Evolutionary conservation across 2,113 vertebrate species (phyloP).

Genomic region (Petrocephalus zakoni): DNA sequence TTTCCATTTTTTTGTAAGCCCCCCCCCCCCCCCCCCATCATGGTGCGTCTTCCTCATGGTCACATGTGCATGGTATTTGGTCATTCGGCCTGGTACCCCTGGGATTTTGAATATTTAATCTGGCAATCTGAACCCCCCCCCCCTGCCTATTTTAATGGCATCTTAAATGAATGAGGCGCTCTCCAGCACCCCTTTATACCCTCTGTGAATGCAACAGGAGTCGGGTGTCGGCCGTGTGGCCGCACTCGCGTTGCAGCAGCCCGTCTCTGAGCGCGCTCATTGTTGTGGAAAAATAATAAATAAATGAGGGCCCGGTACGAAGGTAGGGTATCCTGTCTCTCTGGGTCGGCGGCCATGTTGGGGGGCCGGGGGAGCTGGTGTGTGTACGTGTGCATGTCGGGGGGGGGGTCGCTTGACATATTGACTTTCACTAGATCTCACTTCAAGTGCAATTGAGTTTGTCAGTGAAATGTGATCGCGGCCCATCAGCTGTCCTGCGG

Average conservation of each 20-base stretch:
- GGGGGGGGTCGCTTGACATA: conserved; percentile 48
- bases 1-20: too few species aligned
- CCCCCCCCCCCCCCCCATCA: background rate
- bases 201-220: background rate
- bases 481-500: conserved; percentile 79
- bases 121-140: background rate
- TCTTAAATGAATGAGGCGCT: background rate
- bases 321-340: conserved; percentile 39
- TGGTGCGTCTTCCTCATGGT: background rate
- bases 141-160: background rate
- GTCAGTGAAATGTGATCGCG: conserved; percentile 76
- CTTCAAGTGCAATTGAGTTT: conserved; percentile 78
- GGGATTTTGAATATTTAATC: conserved; percentile 13
- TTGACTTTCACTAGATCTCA: conserved; percentile 86
- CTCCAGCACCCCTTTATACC: background rate
- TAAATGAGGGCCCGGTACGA: conserved; percentile 36
- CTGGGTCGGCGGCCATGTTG: conserved; percentile 17
- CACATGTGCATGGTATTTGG: background rate
- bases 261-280: conserved; percentile 22
- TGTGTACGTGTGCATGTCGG: too few species aligned
- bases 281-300: conserved; percentile 45
- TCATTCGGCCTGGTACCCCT: background rate
- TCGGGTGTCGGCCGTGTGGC: background rate
- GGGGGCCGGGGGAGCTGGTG: background rate
- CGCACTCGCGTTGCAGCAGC: conserved; percentile 18